A percentile compares a stretch with the other conserved stretches of the same genome.
Conservation (phyloP, 2,888 invertebrate species). For the Drosophila birchii region DNA sequence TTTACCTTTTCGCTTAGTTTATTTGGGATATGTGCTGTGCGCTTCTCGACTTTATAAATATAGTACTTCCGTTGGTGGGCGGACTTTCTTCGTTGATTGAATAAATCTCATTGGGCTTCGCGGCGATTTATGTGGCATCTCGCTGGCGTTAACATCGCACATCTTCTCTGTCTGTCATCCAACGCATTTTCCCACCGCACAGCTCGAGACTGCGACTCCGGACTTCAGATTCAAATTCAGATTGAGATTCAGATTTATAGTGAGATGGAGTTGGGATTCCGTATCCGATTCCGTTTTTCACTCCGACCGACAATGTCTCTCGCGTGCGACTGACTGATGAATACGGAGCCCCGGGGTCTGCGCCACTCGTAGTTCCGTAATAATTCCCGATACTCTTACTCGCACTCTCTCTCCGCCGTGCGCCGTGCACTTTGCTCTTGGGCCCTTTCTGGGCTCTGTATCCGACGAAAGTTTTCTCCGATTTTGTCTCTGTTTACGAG, state of each 20-base stretch:
- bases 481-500: slow-evolving; percentile 40
- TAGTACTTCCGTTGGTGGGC: slow-evolving; percentile 69
- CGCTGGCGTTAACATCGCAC: slow-evolving; percentile 24
- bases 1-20: slow-evolving; percentile 69
- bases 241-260: slow-evolving; percentile 32
- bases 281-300: slow-evolving; percentile 51
- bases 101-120: slow-evolving; percentile 70
- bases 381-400: slow-evolving; percentile 55
- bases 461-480: slow-evolving; percentile 67
- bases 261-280: slow-evolving; percentile 6
- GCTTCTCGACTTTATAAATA: slow-evolving; percentile 42
- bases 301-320: slow-evolving; percentile 59
- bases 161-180: slow-evolving; percentile 34
- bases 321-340: slow-evolving; percentile 48
- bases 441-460: slow-evolving; percentile 52
- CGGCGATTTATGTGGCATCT: slow-evolving; percentile 47
- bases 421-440: slow-evolving; percentile 77
- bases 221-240: slow-evolving; percentile 36
- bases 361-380: slow-evolving; percentile 56
- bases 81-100: slow-evolving; percentile 69
- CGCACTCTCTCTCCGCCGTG: slow-evolving; percentile 53
- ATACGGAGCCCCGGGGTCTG: slow-evolving; percentile 59
- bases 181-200: slow-evolving; percentile 59
- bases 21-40: slow-evolving; percentile 33
- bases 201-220: slow-evolving; percentile 21